Conservation (phyloP, 1,140 invertebrate species). For the Thalassaphorura encarpata region DNA sequence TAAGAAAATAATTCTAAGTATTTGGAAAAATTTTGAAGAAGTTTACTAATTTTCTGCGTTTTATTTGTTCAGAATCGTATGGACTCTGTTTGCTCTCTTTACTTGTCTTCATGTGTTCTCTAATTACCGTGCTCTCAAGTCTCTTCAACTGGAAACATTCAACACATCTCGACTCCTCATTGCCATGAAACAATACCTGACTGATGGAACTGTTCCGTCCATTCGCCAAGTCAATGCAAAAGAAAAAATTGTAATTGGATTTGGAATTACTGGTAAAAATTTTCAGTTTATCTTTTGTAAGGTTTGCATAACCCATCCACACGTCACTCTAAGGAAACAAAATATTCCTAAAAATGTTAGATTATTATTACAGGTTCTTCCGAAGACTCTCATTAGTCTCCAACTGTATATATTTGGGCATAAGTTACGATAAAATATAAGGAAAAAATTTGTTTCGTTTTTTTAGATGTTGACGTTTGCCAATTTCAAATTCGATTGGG, state of each 20-base stretch:
- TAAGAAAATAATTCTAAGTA: slow-evolving; percentile 6
- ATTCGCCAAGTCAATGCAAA: slow-evolving; percentile 45
- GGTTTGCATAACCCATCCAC: not conserved
- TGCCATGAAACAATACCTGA: slow-evolving; percentile 51
- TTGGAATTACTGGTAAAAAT: slow-evolving; percentile 38
- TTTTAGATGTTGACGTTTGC: slow-evolving; percentile 42
- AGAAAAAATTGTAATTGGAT: slow-evolving; percentile 50
- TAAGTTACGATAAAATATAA: no score
- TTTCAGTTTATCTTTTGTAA: not conserved
- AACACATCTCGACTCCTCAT: slow-evolving; percentile 65
- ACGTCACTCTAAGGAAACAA: no score
- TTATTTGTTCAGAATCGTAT: slow-evolving; percentile 47
- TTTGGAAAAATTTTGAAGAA: not conserved
- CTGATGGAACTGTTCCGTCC: slow-evolving; percentile 39
- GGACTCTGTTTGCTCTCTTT: slow-evolving; percentile 58
- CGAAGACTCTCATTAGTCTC: slow-evolving; percentile 19
- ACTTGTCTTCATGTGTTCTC: slow-evolving; percentile 71
- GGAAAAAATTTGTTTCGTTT: no score
- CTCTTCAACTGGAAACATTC: slow-evolving; percentile 60
- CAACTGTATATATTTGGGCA: no score
- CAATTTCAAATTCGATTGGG: slow-evolving; percentile 46
- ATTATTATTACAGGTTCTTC: no score
- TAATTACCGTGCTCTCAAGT: slow-evolving; percentile 74
- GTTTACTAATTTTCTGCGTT: not conserved
- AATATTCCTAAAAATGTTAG: no score